Conservation (phyloP, 2,888 invertebrate species). For the Drosophila leonis region DNA sequence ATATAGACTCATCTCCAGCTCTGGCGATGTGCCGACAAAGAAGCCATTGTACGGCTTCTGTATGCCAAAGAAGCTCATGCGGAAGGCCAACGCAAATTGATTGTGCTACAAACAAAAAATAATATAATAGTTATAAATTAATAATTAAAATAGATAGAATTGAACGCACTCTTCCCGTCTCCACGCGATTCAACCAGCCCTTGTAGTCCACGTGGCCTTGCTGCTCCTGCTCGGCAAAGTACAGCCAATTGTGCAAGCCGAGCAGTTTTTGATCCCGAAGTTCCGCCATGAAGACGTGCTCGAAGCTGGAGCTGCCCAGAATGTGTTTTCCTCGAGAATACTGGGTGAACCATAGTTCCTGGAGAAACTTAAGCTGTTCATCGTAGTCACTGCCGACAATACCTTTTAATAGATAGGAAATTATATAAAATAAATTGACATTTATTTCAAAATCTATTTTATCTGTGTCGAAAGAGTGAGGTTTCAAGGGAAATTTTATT, state of each 20-base stretch:
- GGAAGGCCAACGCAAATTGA: constrained; percentile 60
- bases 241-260: constrained; percentile 82
- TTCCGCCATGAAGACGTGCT: constrained; percentile 82
- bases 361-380: constrained; percentile 71
- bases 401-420: constrained; percentile 37
- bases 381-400: constrained; percentile 65
- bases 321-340: constrained; percentile 75
- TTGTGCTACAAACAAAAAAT: constrained; percentile 53
- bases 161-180: constrained; percentile 71
- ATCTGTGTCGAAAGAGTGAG: background rate
- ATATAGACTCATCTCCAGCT: constrained; percentile 79
- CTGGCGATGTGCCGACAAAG: constrained; percentile 79
- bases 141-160: background rate
- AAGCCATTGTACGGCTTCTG: constrained; percentile 69
- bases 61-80: constrained; percentile 69
- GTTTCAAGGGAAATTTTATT: background rate
- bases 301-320: constrained; percentile 82
- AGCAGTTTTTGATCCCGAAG: constrained; percentile 70
- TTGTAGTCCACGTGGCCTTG: constrained; percentile 79
- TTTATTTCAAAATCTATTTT: background rate
- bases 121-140: background rate
- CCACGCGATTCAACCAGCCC: constrained; percentile 68
- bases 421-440: background rate
- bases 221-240: constrained; percentile 80
- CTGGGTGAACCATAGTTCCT: constrained; percentile 80